Conservation (phyloP, 2,797 vertebrate genomes). For the Hyperoplus immaculatus region DNA sequence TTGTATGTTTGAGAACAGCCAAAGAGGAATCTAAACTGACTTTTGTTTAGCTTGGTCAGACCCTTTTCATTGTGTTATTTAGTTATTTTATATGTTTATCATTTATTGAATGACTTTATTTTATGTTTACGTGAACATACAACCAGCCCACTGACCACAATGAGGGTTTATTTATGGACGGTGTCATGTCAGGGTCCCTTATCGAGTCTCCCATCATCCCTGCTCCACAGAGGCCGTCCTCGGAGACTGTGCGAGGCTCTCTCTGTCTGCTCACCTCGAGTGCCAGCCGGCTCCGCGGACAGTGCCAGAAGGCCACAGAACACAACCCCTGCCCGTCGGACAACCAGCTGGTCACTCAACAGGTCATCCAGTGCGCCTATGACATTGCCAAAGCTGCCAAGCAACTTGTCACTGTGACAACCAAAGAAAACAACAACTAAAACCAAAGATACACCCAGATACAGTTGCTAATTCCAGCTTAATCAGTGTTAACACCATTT, state of each 20-base stretch:
- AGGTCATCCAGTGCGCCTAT: conserved; percentile 99
- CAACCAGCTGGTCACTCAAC: conserved; percentile 97
- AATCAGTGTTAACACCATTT: conserved; percentile 85
- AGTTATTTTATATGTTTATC: conserved; percentile 21
- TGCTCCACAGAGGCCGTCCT: conserved; percentile 90
- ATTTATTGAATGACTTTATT: conserved; percentile 40
- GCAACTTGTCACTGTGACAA: conserved; percentile 98
- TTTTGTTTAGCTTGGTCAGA: conserved; percentile 1
- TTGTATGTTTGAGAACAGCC: conserved; percentile 57
- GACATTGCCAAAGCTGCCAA: conserved; percentile 99
- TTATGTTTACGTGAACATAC: conserved; percentile 18
- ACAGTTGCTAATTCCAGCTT: conserved; percentile 59
- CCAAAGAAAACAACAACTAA: conserved; percentile 96
- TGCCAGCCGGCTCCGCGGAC: conserved; percentile 93
- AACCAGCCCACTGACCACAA: conserved; percentile 18
- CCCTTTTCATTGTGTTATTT: conserved; percentile 28
- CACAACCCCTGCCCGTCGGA: conserved; percentile 87
- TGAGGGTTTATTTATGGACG: conserved; percentile 31
- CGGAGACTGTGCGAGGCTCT: conserved; percentile 91
- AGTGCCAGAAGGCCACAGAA: conserved; percentile 92
- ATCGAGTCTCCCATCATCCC: conserved; percentile 30
- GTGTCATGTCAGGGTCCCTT: conserved; percentile 29
- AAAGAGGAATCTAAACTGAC: conserved; percentile 21
- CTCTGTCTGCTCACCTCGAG: conserved; percentile 95
- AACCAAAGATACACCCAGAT: conserved; percentile 50